Conservation (phyloP, 2,113 vertebrate species). For the Pseudorasbora parva region DNA sequence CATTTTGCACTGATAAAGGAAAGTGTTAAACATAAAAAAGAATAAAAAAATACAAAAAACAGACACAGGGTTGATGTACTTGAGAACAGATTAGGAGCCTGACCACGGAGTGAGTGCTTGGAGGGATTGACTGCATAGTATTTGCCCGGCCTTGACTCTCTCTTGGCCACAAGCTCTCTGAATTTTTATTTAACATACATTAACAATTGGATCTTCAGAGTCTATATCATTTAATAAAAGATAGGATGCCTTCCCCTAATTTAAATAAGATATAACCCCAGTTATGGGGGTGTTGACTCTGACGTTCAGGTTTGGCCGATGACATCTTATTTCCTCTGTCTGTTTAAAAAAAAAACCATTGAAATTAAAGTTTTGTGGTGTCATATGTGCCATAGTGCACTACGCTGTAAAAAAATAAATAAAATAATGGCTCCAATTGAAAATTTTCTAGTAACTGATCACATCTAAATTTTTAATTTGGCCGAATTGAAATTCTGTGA, state of each 20-base stretch:
- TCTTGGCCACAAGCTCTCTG: background rate
- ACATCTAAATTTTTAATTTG: no score
- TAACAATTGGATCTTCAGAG: background rate
- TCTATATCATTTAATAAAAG: background rate
- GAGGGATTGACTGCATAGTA: background rate
- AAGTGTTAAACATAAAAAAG: background rate
- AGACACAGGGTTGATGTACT: background rate
- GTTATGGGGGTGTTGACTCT: background rate
- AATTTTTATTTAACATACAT: slow-evolving; percentile 4
- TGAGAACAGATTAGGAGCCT: background rate
- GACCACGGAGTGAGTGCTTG: background rate
- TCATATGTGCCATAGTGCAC: no score
- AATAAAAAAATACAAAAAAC: background rate
- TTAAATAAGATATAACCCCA: background rate
- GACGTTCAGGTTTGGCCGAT: background rate
- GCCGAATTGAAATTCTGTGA: no score
- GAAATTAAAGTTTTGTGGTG: no score
- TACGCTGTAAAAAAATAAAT: no score
- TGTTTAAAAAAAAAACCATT: no score
- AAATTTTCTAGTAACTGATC: no score
- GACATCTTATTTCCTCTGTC: background rate
- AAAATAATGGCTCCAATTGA: no score
- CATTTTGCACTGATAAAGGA: background rate
- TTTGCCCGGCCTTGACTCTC: background rate
- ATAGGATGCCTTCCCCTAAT: background rate